Evolutionary conservation across 2,888 invertebrate species (phyloP), one percentile per base, ranked within the genome.

Genomic region (Melipona beecheii): DNA sequence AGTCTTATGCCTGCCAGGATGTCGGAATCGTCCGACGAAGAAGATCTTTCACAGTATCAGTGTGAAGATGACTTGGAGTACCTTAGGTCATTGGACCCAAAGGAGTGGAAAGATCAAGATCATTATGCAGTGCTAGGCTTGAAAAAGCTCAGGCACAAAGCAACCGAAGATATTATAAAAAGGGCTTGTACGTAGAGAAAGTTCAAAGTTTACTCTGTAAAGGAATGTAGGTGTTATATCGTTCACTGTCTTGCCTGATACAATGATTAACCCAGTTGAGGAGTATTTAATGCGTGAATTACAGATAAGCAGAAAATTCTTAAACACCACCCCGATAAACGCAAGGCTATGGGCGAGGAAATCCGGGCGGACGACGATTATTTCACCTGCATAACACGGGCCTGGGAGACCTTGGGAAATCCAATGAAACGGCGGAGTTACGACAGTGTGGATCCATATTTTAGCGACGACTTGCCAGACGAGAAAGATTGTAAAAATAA

Each of bases 301-400:
- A 62, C 91, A 96, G 97, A 97, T 91, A 96, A 97, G 86, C 97
- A 96, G 93, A 98, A 98, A 95, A 98, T 99, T 70, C 95, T 99
- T 75, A 97, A 97, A 92, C 99, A 99, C 94, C 99, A 99, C 95
- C 99, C 99, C 0, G 99, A 99, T 94, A 99, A 99, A 95, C 96
- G 99, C 91, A 98, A 98, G 95, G 97, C 97, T 6, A 96, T 97
- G 92, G 98, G 98, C 4, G 98, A 98, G 94, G 97, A 98, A 88
- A 96, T 98, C 56, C 96, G 97, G 85, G 96, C 97, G 5, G 99
- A 99, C 90, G 98, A 98, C 92, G 99, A 99, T 95, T 99, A 99
- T 95, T 99, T 99, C 94, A 98, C 99, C 0, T 99, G 99, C 94
- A 99, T 99, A 90, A 99, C 99, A 1, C 98, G 98, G 95, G 99